Evolutionary conservation across 2,113 vertebrate genomes (phyloP), one percentile per base, ranked within the genome.

Genomic region (Turnix velox): DNA sequence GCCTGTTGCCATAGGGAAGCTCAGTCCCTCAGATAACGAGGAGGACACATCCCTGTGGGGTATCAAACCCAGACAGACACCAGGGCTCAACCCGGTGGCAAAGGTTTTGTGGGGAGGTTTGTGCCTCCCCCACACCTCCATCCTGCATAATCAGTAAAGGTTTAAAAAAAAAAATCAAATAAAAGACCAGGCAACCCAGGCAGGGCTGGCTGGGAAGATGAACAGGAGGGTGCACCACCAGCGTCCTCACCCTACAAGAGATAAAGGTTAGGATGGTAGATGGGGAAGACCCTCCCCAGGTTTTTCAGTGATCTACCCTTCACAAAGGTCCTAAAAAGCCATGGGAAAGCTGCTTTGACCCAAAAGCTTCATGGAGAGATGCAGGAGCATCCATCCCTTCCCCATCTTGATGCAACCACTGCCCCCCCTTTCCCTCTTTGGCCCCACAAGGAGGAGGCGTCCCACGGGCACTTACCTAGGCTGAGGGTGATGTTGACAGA

Each of bases 401-500:
- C 9, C 4, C 18, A 7, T 42, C 71, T 43, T 9, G 0, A 1
- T 4, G 24, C 51, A 20, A 6, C 37, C 83, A 4, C 51, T 2
- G 2, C 57, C 12, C 0, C 57, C 12, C 0, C 1, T 4, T 68
- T 33, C 63, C 73, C 33, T 54, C 51, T 0, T 62, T 8, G 4
- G 5, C 66, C 0, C 13, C 5, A 0, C 4, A 8, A 0, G n/a
- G 25, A 14, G 4, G 10, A 0, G n/a, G 25, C 14, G 4, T 25
- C 9, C 33, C 2, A 6, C 43, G 0, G 14, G 42, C 48, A 75
- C 99, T 99, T 98, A 99, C 99, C 98, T 78, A 99, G 96, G 72
- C 91, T 97, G 27, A 99, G 98, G 20, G 98, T 99, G 94, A 99
- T 95, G 97, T 98, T 99, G 96, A 99, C 98, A 0, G 98, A 98